Evolutionary conservation across 2,888 invertebrate species (phyloP), one percentile per base, ranked within the genome.

Genomic region (Lysandra bellargus): DNA sequence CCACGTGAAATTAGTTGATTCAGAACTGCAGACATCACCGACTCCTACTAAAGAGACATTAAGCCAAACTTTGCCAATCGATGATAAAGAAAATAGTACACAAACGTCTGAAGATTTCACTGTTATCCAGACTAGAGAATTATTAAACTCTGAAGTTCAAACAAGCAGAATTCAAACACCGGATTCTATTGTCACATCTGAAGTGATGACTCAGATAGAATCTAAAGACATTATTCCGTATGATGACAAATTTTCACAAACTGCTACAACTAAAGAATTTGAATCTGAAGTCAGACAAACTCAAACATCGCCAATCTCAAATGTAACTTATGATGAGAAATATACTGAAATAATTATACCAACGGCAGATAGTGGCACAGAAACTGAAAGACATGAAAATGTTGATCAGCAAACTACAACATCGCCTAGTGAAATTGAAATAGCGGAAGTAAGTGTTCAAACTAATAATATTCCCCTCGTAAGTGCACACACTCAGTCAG

Each of bases 21-120:
- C 88, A 83, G 92, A 94, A 81, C 87, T 95, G 60, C 96, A 96
- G 87, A 96, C 96, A 7, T 95, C 95, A 40, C 95, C 95, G 14
- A 94, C 93, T 81, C 87, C 89, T 78, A 85, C 92, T 0, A 92
- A 88, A 79, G 95, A 96, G 85, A 91, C 87, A 40, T 90, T 95
- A 64, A 92, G 95, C 79, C 97, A 97, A 91, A 97, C 97, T 4
- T 93, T 95, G 17, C 95, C 96, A 7, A 86, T 91, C 2, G 88
- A 94, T 79, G 92, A 92, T 57, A 91, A 88, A 83, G 92, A 91
- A 84, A 89, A 83, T 78, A 88, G 93, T 79, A 91, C 94, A 53
- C 93, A 94, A 82, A 95, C 95, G 64, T 82, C 85, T 6, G 91
- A 90, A 81, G 89, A 89, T 82, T 85, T 88, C 0, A 86, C 84